Percentiles rank a stretch among this genome's conserved stretches.
Conservation (phyloP, 2,888 invertebrate genomes). For the Heliconius ismenius region DNA sequence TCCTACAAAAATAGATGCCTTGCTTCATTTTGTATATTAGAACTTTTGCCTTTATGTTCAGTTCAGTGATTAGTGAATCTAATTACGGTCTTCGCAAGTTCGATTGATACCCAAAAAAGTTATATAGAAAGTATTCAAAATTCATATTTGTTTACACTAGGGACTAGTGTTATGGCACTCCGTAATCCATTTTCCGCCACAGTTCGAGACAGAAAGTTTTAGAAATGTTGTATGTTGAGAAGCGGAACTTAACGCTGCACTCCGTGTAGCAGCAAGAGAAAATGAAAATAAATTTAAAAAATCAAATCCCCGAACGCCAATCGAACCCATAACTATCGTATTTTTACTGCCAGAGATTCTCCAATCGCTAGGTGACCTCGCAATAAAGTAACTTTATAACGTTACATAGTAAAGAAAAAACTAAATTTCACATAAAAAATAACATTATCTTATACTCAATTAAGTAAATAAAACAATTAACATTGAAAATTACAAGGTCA, state of each 20-base stretch:
- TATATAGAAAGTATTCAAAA: not conserved
- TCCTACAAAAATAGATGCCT: conserved; percentile 6
- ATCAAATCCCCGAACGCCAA: no score
- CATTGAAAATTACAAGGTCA: conserved; percentile 15
- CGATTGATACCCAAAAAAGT: not conserved
- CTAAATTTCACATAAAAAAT: not conserved
- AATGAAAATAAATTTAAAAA: no score
- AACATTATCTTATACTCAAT: not conserved
- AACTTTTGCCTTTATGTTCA: not conserved
- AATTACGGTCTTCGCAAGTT: not conserved
- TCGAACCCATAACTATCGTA: no score
- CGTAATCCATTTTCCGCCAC: not conserved
- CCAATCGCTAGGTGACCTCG: no score
- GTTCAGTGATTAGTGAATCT: not conserved
- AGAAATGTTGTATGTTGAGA: no score
- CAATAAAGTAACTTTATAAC: no score
- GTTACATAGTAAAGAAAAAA: not conserved
- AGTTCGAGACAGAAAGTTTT: not conserved
- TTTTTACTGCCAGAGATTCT: no score
- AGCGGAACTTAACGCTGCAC: no score
- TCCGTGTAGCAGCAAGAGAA: no score
- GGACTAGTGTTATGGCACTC: not conserved
- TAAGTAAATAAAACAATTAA: conserved; percentile 5
- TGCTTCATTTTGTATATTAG: not conserved
- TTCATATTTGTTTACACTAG: no score